Evolutionary conservation across 1,140 invertebrate species (phyloP).

Genomic region (Piezodorus guildinii): DNA sequence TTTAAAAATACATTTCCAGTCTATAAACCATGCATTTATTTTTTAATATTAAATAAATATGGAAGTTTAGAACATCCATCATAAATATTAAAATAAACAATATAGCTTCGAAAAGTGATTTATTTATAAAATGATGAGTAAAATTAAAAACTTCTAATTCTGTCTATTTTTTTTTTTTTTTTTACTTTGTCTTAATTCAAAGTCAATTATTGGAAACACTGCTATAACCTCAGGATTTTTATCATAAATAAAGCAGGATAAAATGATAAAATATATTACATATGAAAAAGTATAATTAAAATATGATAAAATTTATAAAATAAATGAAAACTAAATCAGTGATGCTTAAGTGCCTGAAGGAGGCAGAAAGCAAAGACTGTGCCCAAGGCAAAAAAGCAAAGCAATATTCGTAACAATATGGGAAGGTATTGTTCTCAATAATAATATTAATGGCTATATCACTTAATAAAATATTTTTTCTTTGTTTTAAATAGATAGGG

Average conservation of each 20-base stretch:
- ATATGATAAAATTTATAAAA: constrained; percentile 13
- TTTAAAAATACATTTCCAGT: too few relatives aligned
- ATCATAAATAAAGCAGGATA: not conserved
- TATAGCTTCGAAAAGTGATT: not conserved
- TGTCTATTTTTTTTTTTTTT: not conserved
- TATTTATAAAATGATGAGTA: not conserved
- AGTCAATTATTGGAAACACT: constrained; percentile 3
- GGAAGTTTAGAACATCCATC: not conserved
- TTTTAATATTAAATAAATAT: not conserved
- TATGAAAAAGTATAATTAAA: constrained; percentile 9
- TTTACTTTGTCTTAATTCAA: not conserved
- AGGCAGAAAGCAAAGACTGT: not conserved
- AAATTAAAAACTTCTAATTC: not conserved
- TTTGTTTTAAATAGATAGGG: not conserved
- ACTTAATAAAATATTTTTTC: constrained; percentile 9
- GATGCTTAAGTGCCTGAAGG: constrained; percentile 3
- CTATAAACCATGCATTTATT: not conserved
- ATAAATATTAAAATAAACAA: not conserved
- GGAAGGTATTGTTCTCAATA: not conserved
- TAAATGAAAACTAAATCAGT: constrained; percentile 6
- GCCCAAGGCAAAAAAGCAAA: constrained; percentile 14
- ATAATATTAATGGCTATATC: not conserved
- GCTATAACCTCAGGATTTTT: not conserved
- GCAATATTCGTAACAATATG: not conserved
- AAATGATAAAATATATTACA: not conserved